Conservation (phyloP, 1,140 invertebrate species). For the Metaphire vulgaris region DNA sequence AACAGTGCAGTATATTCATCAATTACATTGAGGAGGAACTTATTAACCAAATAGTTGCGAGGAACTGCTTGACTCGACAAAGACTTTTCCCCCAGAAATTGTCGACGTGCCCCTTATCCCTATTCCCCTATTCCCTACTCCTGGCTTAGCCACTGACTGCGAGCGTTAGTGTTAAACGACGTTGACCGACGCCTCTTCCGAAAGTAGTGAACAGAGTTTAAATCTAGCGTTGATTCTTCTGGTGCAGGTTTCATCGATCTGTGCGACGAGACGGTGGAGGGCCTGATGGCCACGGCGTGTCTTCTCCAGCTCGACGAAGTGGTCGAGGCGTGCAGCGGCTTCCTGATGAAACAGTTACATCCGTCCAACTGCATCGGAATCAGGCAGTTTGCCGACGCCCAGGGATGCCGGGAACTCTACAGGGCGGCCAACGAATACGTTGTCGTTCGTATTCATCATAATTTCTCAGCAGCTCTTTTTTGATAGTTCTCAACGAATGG, state of each 20-base stretch:
- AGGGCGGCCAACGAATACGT: conserved; percentile 72
- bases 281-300: conserved; percentile 74
- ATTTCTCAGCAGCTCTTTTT: background rate
- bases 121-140: too few species aligned
- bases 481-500: background rate
- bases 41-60: too few species aligned
- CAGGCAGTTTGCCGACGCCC: conserved; percentile 81
- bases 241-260: conserved; percentile 63
- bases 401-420: conserved; percentile 71
- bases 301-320: conserved; percentile 79
- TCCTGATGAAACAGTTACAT: conserved; percentile 81
- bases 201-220: too few species aligned
- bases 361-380: conserved; percentile 91
- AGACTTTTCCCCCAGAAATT: too few species aligned
- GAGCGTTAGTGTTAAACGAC: too few species aligned
- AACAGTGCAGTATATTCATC: too few species aligned
- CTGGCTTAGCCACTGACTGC: too few species aligned
- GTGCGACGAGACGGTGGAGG: conserved; percentile 65
- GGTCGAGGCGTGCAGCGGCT: conserved; percentile 79
- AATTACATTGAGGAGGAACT: too few species aligned
- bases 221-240: too few species aligned
- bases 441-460: conserved; percentile 47
- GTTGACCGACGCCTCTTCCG: too few species aligned
- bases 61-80: too few species aligned
- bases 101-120: too few species aligned